phyloP scores from a whole-genome alignment of 2,888 invertebrate species.

The Rhamphomyia laevipes region DNA sequence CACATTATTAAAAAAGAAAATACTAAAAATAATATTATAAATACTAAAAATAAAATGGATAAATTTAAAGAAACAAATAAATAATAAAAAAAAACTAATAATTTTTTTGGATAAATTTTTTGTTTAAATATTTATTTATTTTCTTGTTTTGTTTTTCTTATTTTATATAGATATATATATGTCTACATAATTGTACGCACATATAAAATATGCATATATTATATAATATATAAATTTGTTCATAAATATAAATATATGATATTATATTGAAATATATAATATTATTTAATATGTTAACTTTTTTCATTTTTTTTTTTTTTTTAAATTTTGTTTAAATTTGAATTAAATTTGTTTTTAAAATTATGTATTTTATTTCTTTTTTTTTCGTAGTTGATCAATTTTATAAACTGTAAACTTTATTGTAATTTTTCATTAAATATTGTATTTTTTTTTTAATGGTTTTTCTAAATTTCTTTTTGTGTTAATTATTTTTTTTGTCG shows the following conservation, averaged over 20 bases:
- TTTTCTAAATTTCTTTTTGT: constrained; percentile 16
- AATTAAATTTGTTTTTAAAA: too few relatives aligned
- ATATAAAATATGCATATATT: too few relatives aligned
- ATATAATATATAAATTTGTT: constrained; percentile 18
- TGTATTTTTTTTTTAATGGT: constrained; percentile 13
- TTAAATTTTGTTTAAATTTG: constrained; percentile 14
- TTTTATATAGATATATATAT: too few relatives aligned
- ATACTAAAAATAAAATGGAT: too few relatives aligned
- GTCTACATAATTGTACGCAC: too few relatives aligned
- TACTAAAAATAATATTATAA: too few relatives aligned
- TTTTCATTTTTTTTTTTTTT: constrained; percentile 17
- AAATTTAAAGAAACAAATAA: too few relatives aligned
- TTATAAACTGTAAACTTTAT: constrained; percentile 11
- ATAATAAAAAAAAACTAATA: too few relatives aligned
- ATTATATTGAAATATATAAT: constrained; percentile 17
- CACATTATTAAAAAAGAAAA: too few relatives aligned
- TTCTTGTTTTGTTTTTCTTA: too few relatives aligned
- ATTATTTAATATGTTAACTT: constrained; percentile 20
- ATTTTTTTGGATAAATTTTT: too few relatives aligned
- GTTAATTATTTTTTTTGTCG: constrained; percentile 6
- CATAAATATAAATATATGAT: constrained; percentile 21
- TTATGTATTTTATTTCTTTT: constrained; percentile 8
- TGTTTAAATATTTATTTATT: too few relatives aligned
- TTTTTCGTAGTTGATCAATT: constrained; percentile 11
- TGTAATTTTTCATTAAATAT: constrained; percentile 9